Evolutionary conservation across 2,113 vertebrate species (phyloP).

Genomic region (Antennarius striatus): DNA sequence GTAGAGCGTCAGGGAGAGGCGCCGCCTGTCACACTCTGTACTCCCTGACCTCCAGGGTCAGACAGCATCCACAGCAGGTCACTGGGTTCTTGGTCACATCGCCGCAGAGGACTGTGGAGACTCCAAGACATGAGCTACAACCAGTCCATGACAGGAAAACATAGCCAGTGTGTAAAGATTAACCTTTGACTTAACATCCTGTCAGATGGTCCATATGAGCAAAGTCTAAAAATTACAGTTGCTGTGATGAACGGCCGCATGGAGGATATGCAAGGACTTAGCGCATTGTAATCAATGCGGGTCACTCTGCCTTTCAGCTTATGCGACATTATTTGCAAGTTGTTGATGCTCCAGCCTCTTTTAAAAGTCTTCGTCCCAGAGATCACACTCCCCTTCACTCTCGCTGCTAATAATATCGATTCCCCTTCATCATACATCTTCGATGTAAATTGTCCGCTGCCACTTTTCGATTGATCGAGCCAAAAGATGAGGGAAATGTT

Average conservation of each 20-base stretch:
- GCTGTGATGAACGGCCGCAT: slow-evolving; percentile 29
- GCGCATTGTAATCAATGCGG: slow-evolving; percentile 16
- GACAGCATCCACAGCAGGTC: slow-evolving; percentile 59
- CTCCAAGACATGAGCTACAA: slow-evolving; percentile 46
- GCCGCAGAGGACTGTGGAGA: slow-evolving; percentile 15
- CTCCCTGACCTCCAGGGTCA: slow-evolving; percentile 58
- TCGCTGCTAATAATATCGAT: slow-evolving; percentile 61
- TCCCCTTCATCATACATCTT: slow-evolving; percentile 51
- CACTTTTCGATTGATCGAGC: slow-evolving; percentile 55
- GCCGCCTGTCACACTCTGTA: slow-evolving; percentile 61
- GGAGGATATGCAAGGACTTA: neutral
- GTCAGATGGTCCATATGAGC: slow-evolving; percentile 30
- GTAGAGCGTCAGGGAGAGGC: slow-evolving; percentile 51
- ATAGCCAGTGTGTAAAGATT: slow-evolving; percentile 58
- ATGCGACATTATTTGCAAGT: slow-evolving; percentile 13
- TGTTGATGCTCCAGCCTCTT: slow-evolving; percentile 14
- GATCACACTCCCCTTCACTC: slow-evolving; percentile 40
- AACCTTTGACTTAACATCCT: slow-evolving; percentile 60
- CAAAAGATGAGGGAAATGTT: slow-evolving; percentile 61
- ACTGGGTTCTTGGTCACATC: slow-evolving; percentile 36
- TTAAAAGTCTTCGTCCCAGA: slow-evolving; percentile 22
- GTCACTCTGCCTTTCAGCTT: slow-evolving; percentile 34
- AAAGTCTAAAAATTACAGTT: slow-evolving; percentile 44
- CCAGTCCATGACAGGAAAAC: slow-evolving; percentile 46
- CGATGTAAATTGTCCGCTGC: slow-evolving; percentile 49